Conservation (phyloP, 2,113 vertebrate species). For the Limanda limanda region DNA sequence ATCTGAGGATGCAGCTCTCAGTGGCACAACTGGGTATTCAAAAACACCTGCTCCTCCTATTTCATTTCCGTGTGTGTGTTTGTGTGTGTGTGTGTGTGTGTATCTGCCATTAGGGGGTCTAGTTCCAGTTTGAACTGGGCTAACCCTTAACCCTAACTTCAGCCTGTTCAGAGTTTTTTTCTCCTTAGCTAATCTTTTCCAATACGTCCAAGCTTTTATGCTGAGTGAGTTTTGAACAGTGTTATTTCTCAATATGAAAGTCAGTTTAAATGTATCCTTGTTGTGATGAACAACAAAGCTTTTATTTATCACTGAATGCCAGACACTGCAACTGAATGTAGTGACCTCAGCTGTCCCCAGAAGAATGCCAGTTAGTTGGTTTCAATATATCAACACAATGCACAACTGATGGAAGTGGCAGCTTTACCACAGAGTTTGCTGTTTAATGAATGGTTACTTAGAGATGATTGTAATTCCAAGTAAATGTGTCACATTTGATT, state of each 20-base stretch:
- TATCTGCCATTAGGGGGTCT: slow-evolving; percentile 22
- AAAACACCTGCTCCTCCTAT: slow-evolving; percentile 70
- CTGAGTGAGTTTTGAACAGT: slow-evolving; percentile 34
- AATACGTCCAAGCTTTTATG: slow-evolving; percentile 35
- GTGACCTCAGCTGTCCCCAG: neutral
- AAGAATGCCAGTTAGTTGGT: neutral
- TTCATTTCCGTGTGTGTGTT: slow-evolving; percentile 6
- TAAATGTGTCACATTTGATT: neutral
- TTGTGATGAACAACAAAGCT: slow-evolving; percentile 4
- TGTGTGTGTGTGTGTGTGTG: neutral
- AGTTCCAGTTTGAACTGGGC: slow-evolving; percentile 8
- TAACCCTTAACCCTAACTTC: slow-evolving; percentile 29
- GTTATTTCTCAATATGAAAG: slow-evolving; percentile 12
- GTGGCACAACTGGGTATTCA: slow-evolving; percentile 37
- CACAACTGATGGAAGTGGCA: neutral
- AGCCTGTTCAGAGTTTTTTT: slow-evolving; percentile 21
- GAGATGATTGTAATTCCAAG: slow-evolving; percentile 11
- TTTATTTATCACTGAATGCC: neutral
- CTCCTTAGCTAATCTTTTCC: slow-evolving; percentile 16
- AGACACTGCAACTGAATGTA: neutral
- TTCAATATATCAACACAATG: neutral
- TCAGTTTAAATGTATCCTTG: slow-evolving; percentile 17
- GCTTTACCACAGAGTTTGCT: neutral
- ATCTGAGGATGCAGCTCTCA: slow-evolving; percentile 57
- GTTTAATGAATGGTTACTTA: neutral